These are phyloP conservation scores for Drosophila prostipennis DNA, from an alignment of 2,888 invertebrate genomes.

Conservation along the genomic window DNA sequence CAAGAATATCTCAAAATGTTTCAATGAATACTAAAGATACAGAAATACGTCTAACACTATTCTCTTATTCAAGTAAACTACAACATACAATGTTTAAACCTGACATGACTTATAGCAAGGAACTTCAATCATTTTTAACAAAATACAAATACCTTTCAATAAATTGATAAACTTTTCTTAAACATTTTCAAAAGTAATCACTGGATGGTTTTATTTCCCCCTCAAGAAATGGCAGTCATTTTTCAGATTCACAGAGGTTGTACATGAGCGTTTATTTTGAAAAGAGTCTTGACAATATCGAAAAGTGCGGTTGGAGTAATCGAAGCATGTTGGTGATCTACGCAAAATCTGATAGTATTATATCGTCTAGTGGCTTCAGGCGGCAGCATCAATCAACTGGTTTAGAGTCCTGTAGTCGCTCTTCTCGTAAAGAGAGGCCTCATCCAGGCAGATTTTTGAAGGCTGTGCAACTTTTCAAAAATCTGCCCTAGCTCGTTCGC, in stretches of 20 bases:
- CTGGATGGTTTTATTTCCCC: not conserved
- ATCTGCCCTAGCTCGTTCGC: conserved; percentile 50
- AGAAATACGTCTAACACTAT: conserved; percentile 51
- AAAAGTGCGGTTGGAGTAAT: conserved; percentile 29
- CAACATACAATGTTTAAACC: conserved; percentile 53
- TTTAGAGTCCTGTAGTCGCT: conserved; percentile 64
- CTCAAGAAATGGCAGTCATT: not conserved
- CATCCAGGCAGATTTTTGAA: conserved; percentile 63
- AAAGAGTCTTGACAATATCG: conserved; percentile 2
- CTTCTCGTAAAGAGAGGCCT: conserved; percentile 68
- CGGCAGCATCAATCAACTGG: conserved; percentile 63
- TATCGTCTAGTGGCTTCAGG: conserved; percentile 70
- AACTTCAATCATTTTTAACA: conserved; percentile 76
- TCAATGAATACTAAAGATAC: conserved; percentile 53
- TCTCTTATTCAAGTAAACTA: conserved; percentile 54
- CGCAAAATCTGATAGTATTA: conserved; percentile 20
- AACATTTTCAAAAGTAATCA: conserved; percentile 41
- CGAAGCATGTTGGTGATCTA: conserved; percentile 63
- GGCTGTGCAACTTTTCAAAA: conserved; percentile 43
- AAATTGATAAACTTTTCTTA: conserved; percentile 60
- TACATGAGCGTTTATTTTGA: conserved; percentile 26
- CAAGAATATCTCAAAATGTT: conserved; percentile 64
- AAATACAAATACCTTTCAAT: conserved; percentile 52
- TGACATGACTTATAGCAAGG: conserved; percentile 47
- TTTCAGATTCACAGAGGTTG: not conserved